Percentiles rank a stretch among this genome's conserved stretches.
These are phyloP conservation scores for Pagrus major DNA, from an alignment of 2,113 vertebrate genomes.

Conservation along the genomic window DNA sequence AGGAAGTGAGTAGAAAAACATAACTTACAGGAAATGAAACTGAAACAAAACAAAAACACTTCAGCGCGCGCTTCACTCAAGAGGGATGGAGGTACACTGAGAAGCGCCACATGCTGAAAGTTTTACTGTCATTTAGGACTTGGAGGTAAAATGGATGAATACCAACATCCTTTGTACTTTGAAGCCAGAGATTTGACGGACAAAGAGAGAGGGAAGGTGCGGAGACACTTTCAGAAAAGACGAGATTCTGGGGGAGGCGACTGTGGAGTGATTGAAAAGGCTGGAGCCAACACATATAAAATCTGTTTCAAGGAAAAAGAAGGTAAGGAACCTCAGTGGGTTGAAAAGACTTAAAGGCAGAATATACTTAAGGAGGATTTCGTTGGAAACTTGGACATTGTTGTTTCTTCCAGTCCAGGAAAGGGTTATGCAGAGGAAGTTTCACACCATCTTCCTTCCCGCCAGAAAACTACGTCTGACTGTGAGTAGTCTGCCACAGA, in stretches of 20 bases:
- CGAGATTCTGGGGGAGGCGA: slow-evolving; percentile 74
- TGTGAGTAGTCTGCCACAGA: background rate
- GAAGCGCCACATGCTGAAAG: no score
- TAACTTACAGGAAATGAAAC: background rate
- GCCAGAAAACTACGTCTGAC: slow-evolving; percentile 14
- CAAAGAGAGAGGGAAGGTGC: slow-evolving; percentile 49
- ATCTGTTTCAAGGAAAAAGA: slow-evolving; percentile 61
- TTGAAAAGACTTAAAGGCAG: background rate
- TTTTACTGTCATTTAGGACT: background rate
- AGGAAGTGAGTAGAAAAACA: background rate
- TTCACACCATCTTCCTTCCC: slow-evolving; percentile 50
- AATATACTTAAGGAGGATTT: background rate
- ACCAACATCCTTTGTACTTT: slow-evolving; percentile 62
- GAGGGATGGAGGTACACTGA: background rate
- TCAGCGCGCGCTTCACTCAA: background rate
- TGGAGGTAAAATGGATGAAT: slow-evolving; percentile 56
- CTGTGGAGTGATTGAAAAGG: slow-evolving; percentile 51
- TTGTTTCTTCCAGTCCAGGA: slow-evolving; percentile 58
- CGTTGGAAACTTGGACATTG: background rate
- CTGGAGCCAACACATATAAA: slow-evolving; percentile 46
- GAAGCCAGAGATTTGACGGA: slow-evolving; percentile 51
- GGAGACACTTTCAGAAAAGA: slow-evolving; percentile 64
- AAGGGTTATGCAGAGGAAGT: slow-evolving; percentile 60
- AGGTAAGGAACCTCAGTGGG: slow-evolving; percentile 38
- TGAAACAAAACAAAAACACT: background rate